Evolutionary conservation across 2,113 vertebrate species (phyloP), one percentile per base, ranked within the genome.

Genomic region (Hiodon tergisus): DNA sequence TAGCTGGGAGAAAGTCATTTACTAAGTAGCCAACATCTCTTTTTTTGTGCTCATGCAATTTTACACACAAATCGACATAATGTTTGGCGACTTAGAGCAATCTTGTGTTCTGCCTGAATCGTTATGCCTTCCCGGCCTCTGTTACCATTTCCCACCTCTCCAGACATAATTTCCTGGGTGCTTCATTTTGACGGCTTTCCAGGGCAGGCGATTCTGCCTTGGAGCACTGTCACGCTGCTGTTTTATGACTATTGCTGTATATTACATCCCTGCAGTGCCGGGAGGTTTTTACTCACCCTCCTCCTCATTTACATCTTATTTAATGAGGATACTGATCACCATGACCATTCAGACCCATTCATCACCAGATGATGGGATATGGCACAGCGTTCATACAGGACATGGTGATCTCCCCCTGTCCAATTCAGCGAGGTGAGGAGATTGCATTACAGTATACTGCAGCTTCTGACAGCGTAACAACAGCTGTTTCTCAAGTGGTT

Each of bases 261-360:
- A 83, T 83, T 79, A 83, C 79, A 82, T 85, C 76, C 80, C 79
- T 52, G 11, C 79, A 68, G 75, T 74, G 62, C 83, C 77, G 81
- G 73, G 78, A 83, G 78, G 71, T 16, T 73, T 73, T 83, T 78
- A 79, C 78, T 81, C 79, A 69, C 71, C 65, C 9, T 53, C 65
- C 73, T 77, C 67, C 80, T 81, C 84, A 83, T 85, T 82, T 85
- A 77, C 82, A 85, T 85, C 81, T 83, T 75, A 82, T 83, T 83
- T 85, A 85, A 85, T 82, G 80, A 85, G 82, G 80, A 81, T 81
- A 78, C 84, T 81, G 82, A 83, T 83, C 79, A 83, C 80, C 82
- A 81, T n/a, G n/a, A n/a, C n/a, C n/a, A n/a, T n/a, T n/a, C n/a
- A 78, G 46, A 71, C 79, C 77, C 82, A 83, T 85, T 82, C 80